Evolutionary conservation across 1,140 invertebrate genomes (phyloP).

Genomic region (Aphaenogaster floridana): DNA sequence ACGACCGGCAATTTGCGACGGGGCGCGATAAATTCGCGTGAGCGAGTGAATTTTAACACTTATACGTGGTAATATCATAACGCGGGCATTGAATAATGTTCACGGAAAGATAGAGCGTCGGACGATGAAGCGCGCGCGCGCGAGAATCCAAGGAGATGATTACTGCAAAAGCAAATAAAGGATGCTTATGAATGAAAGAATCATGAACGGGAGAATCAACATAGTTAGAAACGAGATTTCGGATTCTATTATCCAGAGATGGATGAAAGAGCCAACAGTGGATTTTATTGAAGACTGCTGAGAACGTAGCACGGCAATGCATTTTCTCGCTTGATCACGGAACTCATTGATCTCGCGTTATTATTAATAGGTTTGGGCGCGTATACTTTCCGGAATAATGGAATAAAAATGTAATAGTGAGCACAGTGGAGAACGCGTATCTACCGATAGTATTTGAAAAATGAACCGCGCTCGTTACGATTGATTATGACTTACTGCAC

Average conservation of each 20-base stretch:
- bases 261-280: neutral
- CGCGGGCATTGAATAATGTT: conserved; percentile 58
- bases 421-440: neutral
- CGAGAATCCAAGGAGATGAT: conserved; percentile 6
- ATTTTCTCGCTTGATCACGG: conserved; percentile 29
- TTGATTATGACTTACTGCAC: conserved; percentile 65
- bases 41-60: conserved; percentile 61
- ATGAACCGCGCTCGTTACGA: conserved; percentile 66
- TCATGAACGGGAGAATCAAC: conserved; percentile 7
- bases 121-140: conserved; percentile 37
- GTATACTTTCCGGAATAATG: neutral
- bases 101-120: conserved; percentile 37
- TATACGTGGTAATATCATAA: conserved; percentile 59
- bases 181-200: conserved; percentile 10
- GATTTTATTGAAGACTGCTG: conserved; percentile 18
- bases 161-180: neutral
- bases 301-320: neutral
- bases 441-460: conserved; percentile 59
- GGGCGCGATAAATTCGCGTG: conserved; percentile 54
- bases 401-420: conserved; percentile 43
- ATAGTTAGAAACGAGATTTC: conserved; percentile 21
- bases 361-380: conserved; percentile 44
- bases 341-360: conserved; percentile 33
- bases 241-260: conserved; percentile 22
- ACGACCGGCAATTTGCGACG: conserved; percentile 59